Evolutionary conservation across 2,113 vertebrate genomes (phyloP).

Genomic region (Pollimyrus isidori): DNA sequence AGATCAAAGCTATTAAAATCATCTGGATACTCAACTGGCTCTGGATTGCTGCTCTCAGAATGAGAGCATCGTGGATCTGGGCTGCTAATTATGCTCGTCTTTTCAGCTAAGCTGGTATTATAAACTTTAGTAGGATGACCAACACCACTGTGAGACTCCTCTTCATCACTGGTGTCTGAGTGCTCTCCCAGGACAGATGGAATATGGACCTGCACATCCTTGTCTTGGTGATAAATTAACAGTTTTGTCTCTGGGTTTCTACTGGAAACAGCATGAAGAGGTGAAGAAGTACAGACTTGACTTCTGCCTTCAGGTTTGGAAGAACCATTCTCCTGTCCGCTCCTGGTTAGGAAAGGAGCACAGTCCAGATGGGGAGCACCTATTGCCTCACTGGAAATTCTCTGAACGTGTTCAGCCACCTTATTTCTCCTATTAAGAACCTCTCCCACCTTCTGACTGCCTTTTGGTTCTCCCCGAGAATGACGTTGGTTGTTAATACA

Average conservation of each 20-base stretch:
- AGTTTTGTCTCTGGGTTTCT: not conserved
- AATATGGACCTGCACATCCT: constrained; percentile 26
- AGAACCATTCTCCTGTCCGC: not conserved
- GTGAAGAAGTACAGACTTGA: not conserved
- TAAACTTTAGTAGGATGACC: not conserved
- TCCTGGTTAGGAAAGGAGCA: not conserved
- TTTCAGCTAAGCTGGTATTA: not conserved
- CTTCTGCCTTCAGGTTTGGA: not conserved
- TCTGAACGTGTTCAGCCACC: constrained; percentile 52
- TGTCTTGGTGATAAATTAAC: constrained; percentile 23
- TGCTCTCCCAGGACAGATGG: constrained; percentile 37
- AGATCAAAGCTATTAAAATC: constrained; percentile 65
- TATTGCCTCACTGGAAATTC: constrained; percentile 35
- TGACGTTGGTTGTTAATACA: not conserved
- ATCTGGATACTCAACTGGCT: constrained; percentile 61
- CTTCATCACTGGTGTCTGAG: constrained; percentile 24
- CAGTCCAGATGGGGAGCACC: constrained; percentile 4
- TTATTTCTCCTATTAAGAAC: constrained; percentile 28
- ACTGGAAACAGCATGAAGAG: not conserved
- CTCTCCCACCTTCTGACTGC: constrained; percentile 17
- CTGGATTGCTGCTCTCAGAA: constrained; percentile 48
- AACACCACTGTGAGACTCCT: constrained; percentile 12
- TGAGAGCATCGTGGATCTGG: constrained; percentile 51
- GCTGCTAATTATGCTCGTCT: constrained; percentile 31
- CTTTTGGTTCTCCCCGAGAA: constrained; percentile 9